A percentile compares a stretch with the other conserved stretches of the same genome.
These are phyloP conservation scores for Lithophane socia DNA, from an alignment of 2,888 invertebrate genomes.

Conservation along the genomic window DNA sequence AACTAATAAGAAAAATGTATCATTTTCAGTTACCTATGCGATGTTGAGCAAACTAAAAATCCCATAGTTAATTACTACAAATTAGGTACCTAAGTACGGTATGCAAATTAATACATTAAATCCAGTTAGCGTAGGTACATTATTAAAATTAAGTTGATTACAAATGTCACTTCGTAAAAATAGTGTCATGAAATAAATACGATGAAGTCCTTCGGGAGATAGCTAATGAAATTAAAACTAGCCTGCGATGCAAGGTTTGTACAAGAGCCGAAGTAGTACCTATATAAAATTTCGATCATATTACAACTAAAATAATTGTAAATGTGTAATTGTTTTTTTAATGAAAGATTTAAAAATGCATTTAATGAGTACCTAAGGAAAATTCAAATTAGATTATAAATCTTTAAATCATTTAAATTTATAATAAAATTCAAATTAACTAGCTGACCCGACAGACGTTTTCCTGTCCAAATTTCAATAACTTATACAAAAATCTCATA, in stretches of 20 bases:
- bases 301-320: background rate
- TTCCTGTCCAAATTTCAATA: too few relatives aligned
- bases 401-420: too few relatives aligned
- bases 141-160: constrained; percentile 14
- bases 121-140: background rate
- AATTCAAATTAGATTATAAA: too few relatives aligned
- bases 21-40: background rate
- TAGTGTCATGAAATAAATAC: constrained; percentile 7
- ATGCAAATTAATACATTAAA: constrained; percentile 7
- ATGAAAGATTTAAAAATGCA: too few relatives aligned
- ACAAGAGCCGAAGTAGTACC: background rate
- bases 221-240: constrained; percentile 30
- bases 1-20: too few relatives aligned
- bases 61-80: background rate
- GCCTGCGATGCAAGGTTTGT: background rate
- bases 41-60: background rate
- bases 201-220: constrained; percentile 24
- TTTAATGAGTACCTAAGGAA: too few relatives aligned
- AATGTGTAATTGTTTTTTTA: too few relatives aligned
- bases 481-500: too few relatives aligned
- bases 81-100: background rate
- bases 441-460: too few relatives aligned
- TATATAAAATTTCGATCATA: background rate
- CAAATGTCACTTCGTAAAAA: constrained; percentile 21
- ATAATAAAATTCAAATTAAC: too few relatives aligned